These are phyloP conservation scores for Cryptoprocta ferox DNA, from an alignment of 2,797 vertebrate species.

Conservation along the genomic window DNA sequence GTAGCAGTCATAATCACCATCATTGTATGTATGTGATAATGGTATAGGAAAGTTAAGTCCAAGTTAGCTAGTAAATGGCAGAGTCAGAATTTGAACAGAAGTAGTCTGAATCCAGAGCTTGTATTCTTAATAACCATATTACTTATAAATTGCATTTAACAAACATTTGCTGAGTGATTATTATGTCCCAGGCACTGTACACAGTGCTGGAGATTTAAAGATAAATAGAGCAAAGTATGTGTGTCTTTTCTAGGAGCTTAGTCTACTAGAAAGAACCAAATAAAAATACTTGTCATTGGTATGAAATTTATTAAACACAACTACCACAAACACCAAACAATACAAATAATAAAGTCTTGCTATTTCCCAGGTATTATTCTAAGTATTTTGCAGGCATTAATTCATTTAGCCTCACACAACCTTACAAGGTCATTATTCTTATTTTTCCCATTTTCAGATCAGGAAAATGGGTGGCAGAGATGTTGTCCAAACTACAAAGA, in stretches of 20 bases:
- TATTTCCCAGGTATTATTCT: neutral
- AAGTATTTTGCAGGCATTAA: neutral
- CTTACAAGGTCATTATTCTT: neutral
- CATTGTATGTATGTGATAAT: neutral
- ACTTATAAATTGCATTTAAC: neutral
- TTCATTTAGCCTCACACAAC: neutral
- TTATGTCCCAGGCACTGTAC: neutral
- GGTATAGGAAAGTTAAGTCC: neutral
- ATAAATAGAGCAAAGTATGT: neutral
- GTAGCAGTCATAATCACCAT: neutral
- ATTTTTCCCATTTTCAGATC: neutral
- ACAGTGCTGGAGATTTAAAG: neutral
- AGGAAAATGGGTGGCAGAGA: neutral
- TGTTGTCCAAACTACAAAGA: neutral
- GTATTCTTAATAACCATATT: neutral
- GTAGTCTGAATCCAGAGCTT: neutral
- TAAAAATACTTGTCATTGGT: neutral
- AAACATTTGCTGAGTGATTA: neutral
- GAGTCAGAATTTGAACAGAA: neutral
- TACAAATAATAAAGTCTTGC: neutral
- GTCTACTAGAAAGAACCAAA: neutral
- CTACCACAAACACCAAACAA: neutral
- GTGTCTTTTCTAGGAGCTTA: neutral
- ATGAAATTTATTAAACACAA: neutral
- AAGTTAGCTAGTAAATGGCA: neutral